Evolutionary conservation across 2,113 vertebrate species (phyloP), one percentile per base, ranked within the genome.

Genomic region (Bettongia penicillata): DNA sequence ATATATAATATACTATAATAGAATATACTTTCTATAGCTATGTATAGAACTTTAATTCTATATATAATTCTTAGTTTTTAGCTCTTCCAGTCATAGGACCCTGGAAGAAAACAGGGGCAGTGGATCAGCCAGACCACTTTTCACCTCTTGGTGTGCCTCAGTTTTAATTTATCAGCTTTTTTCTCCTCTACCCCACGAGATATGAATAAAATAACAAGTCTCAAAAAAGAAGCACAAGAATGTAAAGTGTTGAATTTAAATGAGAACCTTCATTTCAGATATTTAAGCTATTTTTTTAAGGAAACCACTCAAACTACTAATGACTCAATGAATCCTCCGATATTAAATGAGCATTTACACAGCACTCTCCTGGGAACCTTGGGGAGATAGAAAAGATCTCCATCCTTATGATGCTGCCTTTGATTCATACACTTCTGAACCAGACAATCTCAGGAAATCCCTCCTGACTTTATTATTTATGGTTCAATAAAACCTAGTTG

Each of bases 261-360:
- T 1, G 8, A 95, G n/a, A 94, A 53, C 11, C 37, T 97, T 97
- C 90, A 93, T 95, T 96, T 96, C 84, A 93, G 24, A 16, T 94
- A 77, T 50, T 97, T 96, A 84, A 22, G 16, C n/a, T n/a, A 22
- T n/a, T 68, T 93, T 53, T 93, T 91, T 61, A 51, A 52, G 90
- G 22, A 52, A 84, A 96, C 92, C 93, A 96, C 93, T 96, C 90
- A 91, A 93, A 93, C 93, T 96, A 97, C 95, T 97, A 97, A 93
- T 96, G 98, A 96, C 93, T 96, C 96, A 97, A 97, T 97, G 97
- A 98, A 89, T 96, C 94, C 95, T 95, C 90, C 96, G 94, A 95
- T 61, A 94, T 94, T 90, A 92, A 84, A 43, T 43, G n/a, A 84
- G 6, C 68, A 84, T 43, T 84, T 84, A 19, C 68, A 43, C 1